Conservation (phyloP, 2,113 vertebrate species). For the Festucalex cinctus region DNA sequence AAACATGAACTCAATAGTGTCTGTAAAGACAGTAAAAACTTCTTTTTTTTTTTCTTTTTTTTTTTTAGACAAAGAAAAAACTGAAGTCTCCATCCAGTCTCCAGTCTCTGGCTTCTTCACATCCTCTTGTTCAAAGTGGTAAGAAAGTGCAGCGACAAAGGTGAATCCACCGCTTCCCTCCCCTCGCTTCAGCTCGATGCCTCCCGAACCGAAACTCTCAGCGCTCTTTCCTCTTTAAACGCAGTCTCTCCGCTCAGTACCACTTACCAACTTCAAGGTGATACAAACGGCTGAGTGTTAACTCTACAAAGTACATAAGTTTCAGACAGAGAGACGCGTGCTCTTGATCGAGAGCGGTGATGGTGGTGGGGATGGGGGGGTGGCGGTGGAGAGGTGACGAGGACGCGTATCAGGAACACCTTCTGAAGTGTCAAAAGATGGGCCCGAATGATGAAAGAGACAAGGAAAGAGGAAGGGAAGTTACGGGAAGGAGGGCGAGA, state of each 20-base stretch:
- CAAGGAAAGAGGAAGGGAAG: slow-evolving; percentile 60
- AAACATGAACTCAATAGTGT: neutral
- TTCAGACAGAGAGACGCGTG: slow-evolving; percentile 63
- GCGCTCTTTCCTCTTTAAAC: slow-evolving; percentile 59
- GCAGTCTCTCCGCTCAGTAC: slow-evolving; percentile 63
- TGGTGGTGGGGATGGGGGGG: slow-evolving; percentile 42
- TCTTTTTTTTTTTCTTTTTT: too few relatives aligned
- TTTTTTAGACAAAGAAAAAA: slow-evolving; percentile 26
- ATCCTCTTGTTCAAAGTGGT: slow-evolving; percentile 47
- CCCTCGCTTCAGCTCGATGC: slow-evolving; percentile 37
- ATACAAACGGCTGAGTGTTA: slow-evolving; percentile 66
- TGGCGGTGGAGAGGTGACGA: slow-evolving; percentile 23
- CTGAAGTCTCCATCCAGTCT: slow-evolving; percentile 36
- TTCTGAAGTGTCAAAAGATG: slow-evolving; percentile 76
- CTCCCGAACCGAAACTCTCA: slow-evolving; percentile 44
- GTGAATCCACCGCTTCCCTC: slow-evolving; percentile 44
- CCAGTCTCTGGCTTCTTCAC: slow-evolving; percentile 30
- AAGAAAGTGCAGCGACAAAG: slow-evolving; percentile 44
- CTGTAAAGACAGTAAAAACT: neutral
- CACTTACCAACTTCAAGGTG: slow-evolving; percentile 76
- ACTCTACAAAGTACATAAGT: slow-evolving; percentile 77
- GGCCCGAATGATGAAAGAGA: slow-evolving; percentile 70
- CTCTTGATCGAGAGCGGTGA: slow-evolving; percentile 61
- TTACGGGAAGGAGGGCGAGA: slow-evolving; percentile 44
- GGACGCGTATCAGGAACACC: slow-evolving; percentile 68